A percentile compares a stretch with the other conserved stretches of the same genome.
Conservation (phyloP, 2,888 invertebrate genomes). For the Cylloceria caligata region DNA sequence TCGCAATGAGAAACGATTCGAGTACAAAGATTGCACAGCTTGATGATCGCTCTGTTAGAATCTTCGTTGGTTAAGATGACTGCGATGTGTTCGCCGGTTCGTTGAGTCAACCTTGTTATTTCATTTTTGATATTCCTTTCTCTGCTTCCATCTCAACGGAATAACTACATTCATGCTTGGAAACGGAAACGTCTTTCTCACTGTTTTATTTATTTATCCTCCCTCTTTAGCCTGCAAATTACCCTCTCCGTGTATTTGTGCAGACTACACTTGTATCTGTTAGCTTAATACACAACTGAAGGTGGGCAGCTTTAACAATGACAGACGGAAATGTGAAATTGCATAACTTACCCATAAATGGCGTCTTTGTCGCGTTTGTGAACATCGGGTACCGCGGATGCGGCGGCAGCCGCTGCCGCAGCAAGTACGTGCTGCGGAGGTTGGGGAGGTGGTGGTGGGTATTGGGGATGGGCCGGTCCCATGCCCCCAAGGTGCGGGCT, state of each 20-base stretch:
- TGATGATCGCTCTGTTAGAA: background rate
- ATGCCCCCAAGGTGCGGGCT: conserved; percentile 87
- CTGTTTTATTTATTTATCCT: conserved; percentile 15
- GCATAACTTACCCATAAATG: conserved; percentile 96
- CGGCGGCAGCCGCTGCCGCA: conserved; percentile 87
- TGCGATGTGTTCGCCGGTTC: background rate
- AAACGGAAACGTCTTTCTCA: conserved; percentile 28
- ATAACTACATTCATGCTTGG: background rate
- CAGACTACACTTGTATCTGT: conserved; percentile 9
- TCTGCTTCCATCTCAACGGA: background rate
- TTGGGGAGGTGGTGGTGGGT: conserved; percentile 90
- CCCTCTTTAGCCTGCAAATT: background rate
- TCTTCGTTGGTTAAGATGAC: background rate
- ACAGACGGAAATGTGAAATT: conserved; percentile 63
- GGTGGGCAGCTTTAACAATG: conserved; percentile 45
- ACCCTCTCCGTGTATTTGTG: background rate
- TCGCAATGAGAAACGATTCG: conserved; percentile 1
- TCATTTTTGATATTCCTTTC: background rate
- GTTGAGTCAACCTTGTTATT: background rate
- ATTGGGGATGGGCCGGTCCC: conserved; percentile 88
- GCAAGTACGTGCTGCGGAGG: conserved; percentile 92
- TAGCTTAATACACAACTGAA: conserved; percentile 1
- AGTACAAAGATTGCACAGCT: background rate
- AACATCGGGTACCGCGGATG: conserved; percentile 91
- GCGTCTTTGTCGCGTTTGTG: conserved; percentile 99